phyloP scores from a whole-genome alignment of 2,797 vertebrate genomes.

The Sternotherus odoratus region DNA sequence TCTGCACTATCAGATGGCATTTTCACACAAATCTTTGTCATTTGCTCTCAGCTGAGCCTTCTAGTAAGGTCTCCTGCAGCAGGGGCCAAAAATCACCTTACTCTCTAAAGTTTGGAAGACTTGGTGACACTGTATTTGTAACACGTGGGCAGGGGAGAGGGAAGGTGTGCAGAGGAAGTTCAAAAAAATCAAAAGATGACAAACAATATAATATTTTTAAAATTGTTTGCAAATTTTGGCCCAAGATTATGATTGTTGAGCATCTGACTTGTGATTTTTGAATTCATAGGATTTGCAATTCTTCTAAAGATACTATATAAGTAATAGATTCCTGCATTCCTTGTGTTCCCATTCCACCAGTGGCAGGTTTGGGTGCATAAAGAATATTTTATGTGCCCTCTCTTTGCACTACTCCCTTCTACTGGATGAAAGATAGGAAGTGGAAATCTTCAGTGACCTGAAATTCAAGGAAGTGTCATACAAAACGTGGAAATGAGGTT shows the following conservation, averaged over 20 bases:
- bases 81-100: neutral
- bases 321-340: rapidly evolving
- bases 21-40: neutral
- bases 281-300: neutral
- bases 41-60: neutral
- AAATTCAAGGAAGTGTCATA: neutral
- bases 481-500: neutral
- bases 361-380: neutral
- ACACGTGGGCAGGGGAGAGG: neutral
- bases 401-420: slow-evolving; percentile 72
- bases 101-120: neutral
- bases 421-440: slow-evolving; percentile 40
- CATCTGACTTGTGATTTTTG: neutral
- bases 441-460: neutral
- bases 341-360: rapidly evolving
- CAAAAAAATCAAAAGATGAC: neutral
- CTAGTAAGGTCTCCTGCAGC: neutral
- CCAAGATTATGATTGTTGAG: neutral
- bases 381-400: neutral
- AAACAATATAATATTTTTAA: neutral
- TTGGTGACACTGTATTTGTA: neutral
- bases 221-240: neutral
- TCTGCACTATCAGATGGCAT: neutral
- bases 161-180: neutral
- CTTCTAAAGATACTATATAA: neutral